Conservation (phyloP, 2,797 vertebrate species). For the Uromys caudimaculatus region DNA sequence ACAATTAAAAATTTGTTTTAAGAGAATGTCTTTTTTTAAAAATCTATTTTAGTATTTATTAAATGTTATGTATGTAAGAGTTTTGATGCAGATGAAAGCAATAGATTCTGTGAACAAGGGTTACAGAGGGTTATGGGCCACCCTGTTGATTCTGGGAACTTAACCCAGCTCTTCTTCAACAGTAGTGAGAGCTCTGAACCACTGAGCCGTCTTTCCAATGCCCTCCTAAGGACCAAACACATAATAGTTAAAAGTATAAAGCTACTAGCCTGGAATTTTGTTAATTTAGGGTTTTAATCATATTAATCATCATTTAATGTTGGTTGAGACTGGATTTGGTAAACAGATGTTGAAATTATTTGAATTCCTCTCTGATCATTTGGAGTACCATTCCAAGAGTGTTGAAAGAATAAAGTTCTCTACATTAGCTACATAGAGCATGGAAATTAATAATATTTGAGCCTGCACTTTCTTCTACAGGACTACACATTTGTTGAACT, state of each 20-base stretch:
- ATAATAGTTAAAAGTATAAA: not conserved
- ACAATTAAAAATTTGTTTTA: slow-evolving; percentile 21
- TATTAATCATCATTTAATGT: slow-evolving; percentile 29
- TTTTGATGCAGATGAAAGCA: not conserved
- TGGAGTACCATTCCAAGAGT: not conserved
- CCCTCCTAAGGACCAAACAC: not conserved
- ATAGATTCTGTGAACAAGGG: not conserved
- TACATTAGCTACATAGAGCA: not conserved
- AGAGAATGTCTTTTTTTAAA: not conserved
- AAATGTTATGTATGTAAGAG: not conserved
- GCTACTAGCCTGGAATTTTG: slow-evolving; percentile 6
- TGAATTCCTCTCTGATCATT: not conserved
- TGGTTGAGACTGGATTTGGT: not conserved
- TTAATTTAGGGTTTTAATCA: slow-evolving; percentile 14
- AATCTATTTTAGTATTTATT: not conserved
- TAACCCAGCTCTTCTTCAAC: not conserved
- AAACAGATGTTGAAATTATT: not conserved
- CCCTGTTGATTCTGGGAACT: not conserved
- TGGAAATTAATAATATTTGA: not conserved
- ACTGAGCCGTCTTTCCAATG: not conserved
- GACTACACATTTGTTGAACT: not conserved
- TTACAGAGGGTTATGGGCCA: not conserved
- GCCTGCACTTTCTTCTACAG: not conserved
- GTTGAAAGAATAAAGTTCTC: not conserved
- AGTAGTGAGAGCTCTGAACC: not conserved